Evolutionary conservation across 2,888 invertebrate genomes (phyloP), one percentile per base, ranked within the genome.

Genomic region (Ferrisia virgata): DNA sequence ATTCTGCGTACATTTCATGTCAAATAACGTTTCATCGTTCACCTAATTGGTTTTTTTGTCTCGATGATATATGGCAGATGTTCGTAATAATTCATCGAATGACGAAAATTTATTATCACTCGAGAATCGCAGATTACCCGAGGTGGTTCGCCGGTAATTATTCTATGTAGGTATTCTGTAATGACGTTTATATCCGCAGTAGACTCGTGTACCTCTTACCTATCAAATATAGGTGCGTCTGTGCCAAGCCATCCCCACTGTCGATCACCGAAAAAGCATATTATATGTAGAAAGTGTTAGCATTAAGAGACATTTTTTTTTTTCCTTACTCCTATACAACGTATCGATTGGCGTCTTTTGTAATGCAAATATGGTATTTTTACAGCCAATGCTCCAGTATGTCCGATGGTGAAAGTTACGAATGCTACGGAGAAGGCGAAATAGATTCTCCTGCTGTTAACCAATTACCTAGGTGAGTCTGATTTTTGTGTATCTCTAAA

Each of bases 321-420:
- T 47, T 53, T 22, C 22, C 18, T 22, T 53, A 53, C 53, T 8
- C 53, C 22, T 8, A 22, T 22, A 9, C 53, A 22, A n/a, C 11
- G 18, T 13, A 53, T 53, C 22, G 53, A 53, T 1, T 47, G 53
- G 53, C 53, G 11, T 53, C 53, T 53, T 53, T 53, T 53, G 53
- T 53, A 53, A 53, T 53, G 53, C 53, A 53, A 53, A 64, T 64
- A 28, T 64, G 64, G 64, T 64, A 64, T 64, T 64, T 64, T 84
- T 84, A 88, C 87, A 90, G 90, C 87, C 90, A 90, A 87, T 90
- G 90, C 87, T 90, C 90, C 58, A 88, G 88, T 85, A 90, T 94
- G 86, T 94, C 94, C 4, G 94, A 94, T 87, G 93, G 93, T 13
- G 95, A 95, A 88, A 94, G 93, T 89, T 95, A 93, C 89, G 95